Evolutionary conservation across 2,113 vertebrate species (phyloP).

Genomic region (Semnornis frantzii): DNA sequence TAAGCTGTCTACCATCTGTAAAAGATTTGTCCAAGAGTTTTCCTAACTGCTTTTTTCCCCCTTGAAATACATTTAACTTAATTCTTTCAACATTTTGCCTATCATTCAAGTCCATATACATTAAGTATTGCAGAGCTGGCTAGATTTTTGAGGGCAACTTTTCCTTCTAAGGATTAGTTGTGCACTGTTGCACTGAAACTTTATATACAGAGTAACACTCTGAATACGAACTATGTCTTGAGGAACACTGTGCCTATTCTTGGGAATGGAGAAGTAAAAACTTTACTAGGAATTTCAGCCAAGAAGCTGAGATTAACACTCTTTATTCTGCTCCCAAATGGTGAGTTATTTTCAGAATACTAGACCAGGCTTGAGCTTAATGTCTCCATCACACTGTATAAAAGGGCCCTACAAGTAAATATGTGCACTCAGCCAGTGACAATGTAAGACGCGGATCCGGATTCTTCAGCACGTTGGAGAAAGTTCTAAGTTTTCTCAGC

Average conservation of each 20-base stretch:
- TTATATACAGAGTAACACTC: slow-evolving; percentile 36
- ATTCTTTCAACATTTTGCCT: slow-evolving; percentile 47
- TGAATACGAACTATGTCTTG: slow-evolving; percentile 36
- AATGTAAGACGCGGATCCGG: background rate
- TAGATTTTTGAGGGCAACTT: slow-evolving; percentile 38
- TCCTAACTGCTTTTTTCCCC: background rate
- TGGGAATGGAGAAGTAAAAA: slow-evolving; percentile 31
- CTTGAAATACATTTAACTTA: slow-evolving; percentile 24
- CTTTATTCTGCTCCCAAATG: slow-evolving; percentile 54
- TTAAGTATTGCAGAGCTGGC: background rate
- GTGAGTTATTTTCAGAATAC: slow-evolving; percentile 53
- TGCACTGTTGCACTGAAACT: background rate
- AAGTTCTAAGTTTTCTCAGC: slow-evolving; percentile 11
- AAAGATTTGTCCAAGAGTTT: slow-evolving; percentile 59
- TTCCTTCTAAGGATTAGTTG: slow-evolving; percentile 42
- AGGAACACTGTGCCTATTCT: slow-evolving; percentile 30
- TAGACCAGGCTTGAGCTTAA: slow-evolving; percentile 26
- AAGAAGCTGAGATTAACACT: slow-evolving; percentile 33
- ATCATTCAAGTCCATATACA: slow-evolving; percentile 17
- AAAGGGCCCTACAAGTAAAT: slow-evolving; percentile 25
- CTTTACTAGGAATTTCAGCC: slow-evolving; percentile 35
- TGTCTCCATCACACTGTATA: slow-evolving; percentile 40
- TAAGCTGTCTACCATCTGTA: slow-evolving; percentile 76
- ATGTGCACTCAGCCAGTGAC: background rate
- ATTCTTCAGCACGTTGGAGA: background rate